These are phyloP conservation scores for Eilema sororculum DNA, from an alignment of 2,888 invertebrate genomes.

Conservation along the genomic window DNA sequence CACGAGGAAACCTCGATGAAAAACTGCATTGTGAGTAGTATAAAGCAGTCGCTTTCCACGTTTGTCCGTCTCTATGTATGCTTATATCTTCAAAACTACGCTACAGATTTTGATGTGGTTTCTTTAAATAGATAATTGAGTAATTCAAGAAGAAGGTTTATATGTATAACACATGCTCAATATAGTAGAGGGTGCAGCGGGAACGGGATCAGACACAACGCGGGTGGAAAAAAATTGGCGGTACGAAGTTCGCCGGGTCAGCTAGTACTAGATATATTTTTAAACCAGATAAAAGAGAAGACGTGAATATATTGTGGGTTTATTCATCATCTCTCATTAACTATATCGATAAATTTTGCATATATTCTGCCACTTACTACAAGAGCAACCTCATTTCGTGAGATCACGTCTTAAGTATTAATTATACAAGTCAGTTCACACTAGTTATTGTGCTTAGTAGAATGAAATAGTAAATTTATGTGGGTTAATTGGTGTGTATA, in stretches of 20 bases:
- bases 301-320: background rate
- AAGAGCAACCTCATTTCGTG: background rate
- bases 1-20: slow-evolving; percentile 98
- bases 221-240: too few relatives aligned
- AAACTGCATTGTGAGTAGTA: slow-evolving; percentile 99
- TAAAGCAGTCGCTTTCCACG: too few relatives aligned
- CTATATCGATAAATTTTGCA: background rate
- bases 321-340: background rate
- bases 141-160: too few relatives aligned
- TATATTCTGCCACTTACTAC: background rate
- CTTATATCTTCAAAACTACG: too few relatives aligned
- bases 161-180: too few relatives aligned
- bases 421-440: slow-evolving; percentile 19
- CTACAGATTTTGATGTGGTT: too few relatives aligned
- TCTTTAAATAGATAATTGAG: too few relatives aligned
- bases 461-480: slow-evolving; percentile 23
- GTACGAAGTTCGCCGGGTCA: too few relatives aligned
- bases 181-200: too few relatives aligned
- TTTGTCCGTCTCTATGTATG: too few relatives aligned
- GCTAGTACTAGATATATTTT: background rate
- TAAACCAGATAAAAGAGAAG: background rate
- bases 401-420: background rate
- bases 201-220: too few relatives aligned
- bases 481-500: slow-evolving; percentile 40
- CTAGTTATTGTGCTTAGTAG: slow-evolving; percentile 18